phyloP scores from a whole-genome alignment of 2,113 vertebrate genomes.

The Hylia prasina region DNA sequence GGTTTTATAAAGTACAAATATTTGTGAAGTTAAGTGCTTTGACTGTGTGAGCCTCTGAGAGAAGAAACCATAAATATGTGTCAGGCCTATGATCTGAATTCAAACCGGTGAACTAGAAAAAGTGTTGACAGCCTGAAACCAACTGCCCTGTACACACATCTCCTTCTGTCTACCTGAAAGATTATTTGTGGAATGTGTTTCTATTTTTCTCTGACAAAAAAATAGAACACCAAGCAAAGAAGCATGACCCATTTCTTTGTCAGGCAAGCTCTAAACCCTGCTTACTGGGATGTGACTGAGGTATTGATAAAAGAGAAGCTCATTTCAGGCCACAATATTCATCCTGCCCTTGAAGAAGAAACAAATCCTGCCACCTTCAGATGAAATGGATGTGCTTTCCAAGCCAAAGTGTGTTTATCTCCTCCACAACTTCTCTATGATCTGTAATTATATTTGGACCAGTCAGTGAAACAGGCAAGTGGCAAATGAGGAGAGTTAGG shows the following conservation, averaged over 20 bases:
- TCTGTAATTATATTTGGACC: not conserved
- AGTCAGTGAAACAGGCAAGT: not conserved
- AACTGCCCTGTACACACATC: not conserved
- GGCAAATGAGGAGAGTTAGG: not conserved
- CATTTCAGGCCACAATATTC: conserved; percentile 5
- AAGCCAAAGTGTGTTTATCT: conserved; percentile 11
- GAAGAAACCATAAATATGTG: conserved; percentile 23
- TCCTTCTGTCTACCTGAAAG: conserved; percentile 42
- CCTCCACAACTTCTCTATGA: not conserved
- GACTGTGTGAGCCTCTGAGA: not conserved
- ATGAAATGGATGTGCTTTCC: not conserved
- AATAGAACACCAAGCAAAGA: not conserved
- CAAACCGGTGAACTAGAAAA: conserved; percentile 31
- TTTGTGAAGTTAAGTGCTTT: conserved; percentile 4
- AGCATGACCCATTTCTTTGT: conserved; percentile 10
- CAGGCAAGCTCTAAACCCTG: conserved; percentile 2
- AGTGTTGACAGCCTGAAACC: conserved; percentile 48
- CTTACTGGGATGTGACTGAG: not conserved
- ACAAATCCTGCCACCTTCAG: not conserved
- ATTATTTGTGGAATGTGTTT: conserved; percentile 43
- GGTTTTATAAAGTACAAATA: not conserved
- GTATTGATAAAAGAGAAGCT: conserved; percentile 27
- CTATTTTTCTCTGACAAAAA: conserved; percentile 45
- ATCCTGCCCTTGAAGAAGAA: not conserved
- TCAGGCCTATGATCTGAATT: conserved; percentile 42